Conservation (phyloP, 1,140 invertebrate species). For the Nilaparvata lugens region DNA sequence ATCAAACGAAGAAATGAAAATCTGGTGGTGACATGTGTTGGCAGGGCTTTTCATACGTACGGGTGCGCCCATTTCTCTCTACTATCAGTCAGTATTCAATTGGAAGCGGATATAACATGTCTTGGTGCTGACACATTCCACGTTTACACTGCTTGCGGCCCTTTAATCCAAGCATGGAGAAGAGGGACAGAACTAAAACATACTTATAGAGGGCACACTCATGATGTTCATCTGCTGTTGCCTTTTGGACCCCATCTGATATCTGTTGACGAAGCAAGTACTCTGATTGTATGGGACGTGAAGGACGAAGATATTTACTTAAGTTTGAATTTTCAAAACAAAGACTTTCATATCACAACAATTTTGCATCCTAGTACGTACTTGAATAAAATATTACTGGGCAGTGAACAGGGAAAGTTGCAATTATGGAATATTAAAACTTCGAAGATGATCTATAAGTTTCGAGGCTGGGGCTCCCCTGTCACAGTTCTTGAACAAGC, state of each 20-base stretch:
- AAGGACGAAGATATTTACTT: conserved; percentile 55
- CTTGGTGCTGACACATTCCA: conserved; percentile 69
- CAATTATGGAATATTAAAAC: conserved; percentile 88
- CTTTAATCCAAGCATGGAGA: conserved; percentile 78
- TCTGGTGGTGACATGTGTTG: conserved; percentile 80
- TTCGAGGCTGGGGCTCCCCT: conserved; percentile 62
- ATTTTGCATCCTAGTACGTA: conserved; percentile 86
- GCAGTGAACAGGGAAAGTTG: conserved; percentile 75
- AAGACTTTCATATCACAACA: conserved; percentile 64
- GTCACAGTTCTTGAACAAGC: conserved; percentile 70
- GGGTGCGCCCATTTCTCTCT: conserved; percentile 73
- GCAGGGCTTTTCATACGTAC: conserved; percentile 87
- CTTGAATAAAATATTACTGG: conserved; percentile 90
- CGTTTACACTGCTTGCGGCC: conserved; percentile 69
- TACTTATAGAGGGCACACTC: conserved; percentile 65
- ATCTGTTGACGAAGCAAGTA: conserved; percentile 70
- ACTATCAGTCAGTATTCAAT: conserved; percentile 69
- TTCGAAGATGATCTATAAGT: conserved; percentile 67
- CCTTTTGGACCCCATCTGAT: conserved; percentile 81
- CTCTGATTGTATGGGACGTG: conserved; percentile 79
- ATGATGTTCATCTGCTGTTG: conserved; percentile 63
- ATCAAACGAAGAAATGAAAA: conserved; percentile 79
- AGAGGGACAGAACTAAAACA: conserved; percentile 79
- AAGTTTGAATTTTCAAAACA: conserved; percentile 60
- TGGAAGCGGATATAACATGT: conserved; percentile 73